Percentiles rank a stretch among this genome's conserved stretches.
phyloP scores from a whole-genome alignment of 2,113 vertebrate species.

The Excalfactoria chinensis region DNA sequence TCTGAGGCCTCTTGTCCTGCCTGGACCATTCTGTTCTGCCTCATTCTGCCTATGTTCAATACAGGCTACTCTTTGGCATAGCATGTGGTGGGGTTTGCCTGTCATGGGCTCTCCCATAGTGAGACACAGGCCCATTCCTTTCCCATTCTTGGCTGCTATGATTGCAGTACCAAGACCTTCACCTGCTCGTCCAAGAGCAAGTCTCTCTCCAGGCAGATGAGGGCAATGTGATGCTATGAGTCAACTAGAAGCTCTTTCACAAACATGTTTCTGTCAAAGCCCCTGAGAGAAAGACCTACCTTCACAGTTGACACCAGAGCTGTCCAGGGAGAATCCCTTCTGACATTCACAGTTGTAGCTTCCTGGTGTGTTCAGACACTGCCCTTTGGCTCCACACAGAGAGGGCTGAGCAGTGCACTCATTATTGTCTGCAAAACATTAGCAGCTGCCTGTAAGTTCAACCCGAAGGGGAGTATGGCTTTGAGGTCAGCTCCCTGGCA shows the following conservation, averaged over 20 bases:
- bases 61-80: background rate
- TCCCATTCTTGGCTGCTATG: background rate
- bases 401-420: slow-evolving; percentile 85
- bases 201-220: background rate
- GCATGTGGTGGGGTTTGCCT: background rate
- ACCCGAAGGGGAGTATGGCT: rapidly evolving
- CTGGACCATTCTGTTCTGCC: background rate
- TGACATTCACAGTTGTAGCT: slow-evolving; percentile 94
- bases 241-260: background rate
- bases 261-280: background rate
- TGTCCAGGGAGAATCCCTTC: slow-evolving; percentile 89
- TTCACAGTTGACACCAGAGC: slow-evolving; percentile 85
- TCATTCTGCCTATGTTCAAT: background rate
- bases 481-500: background rate
- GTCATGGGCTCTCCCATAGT: background rate
- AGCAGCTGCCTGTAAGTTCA: rapidly evolving
- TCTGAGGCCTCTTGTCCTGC: background rate
- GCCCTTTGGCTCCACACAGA: slow-evolving; percentile 83
- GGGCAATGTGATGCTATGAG: background rate
- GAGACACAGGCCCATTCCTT: background rate
- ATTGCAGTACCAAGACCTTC: background rate
- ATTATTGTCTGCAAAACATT: slow-evolving; percentile 85
- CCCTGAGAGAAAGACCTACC: slow-evolving; percentile 75
- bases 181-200: background rate
- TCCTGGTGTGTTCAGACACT: slow-evolving; percentile 88